phyloP scores from a whole-genome alignment of 2,797 vertebrate genomes.

The Syngnathus acus region DNA sequence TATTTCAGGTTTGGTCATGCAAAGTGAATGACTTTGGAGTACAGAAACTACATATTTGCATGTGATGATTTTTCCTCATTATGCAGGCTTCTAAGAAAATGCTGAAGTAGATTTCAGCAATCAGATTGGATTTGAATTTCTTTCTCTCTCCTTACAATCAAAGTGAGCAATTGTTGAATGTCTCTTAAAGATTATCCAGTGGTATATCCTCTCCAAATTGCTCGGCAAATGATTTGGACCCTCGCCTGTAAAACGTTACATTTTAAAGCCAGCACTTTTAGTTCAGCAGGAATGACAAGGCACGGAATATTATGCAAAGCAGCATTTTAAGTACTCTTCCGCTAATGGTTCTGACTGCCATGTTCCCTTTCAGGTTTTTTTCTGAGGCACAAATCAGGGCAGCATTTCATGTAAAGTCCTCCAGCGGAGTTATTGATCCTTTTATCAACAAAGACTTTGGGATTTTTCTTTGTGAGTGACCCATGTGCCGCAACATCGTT shows the following conservation, averaged over 20 bases:
- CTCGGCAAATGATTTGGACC: constrained; percentile 19
- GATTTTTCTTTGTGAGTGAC: constrained; percentile 40
- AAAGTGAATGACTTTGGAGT: constrained; percentile 28
- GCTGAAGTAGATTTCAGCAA: too few species aligned
- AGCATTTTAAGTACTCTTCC: constrained; percentile 44
- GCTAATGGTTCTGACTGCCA: constrained; percentile 17
- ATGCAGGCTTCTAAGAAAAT: too few species aligned
- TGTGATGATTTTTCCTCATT: neutral
- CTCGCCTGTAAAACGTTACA: constrained; percentile 44
- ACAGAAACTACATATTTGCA: constrained; percentile 4
- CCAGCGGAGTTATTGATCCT: constrained; percentile 23
- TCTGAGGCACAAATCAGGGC: constrained; percentile 10
- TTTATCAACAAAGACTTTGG: constrained; percentile 31
- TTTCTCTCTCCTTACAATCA: neutral
- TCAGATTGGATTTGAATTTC: too few species aligned
- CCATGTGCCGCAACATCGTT: constrained; percentile 24
- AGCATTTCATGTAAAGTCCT: constrained; percentile 21
- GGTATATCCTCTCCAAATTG: neutral
- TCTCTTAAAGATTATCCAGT: neutral
- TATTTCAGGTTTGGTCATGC: constrained; percentile 41
- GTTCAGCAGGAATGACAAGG: constrained; percentile 28
- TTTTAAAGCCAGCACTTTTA: constrained; percentile 48
- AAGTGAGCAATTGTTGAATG: neutral
- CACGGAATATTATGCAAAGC: constrained; percentile 47
- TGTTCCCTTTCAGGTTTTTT: constrained; percentile 21